Evolutionary conservation across 1,140 invertebrate species (phyloP), one percentile per base, ranked within the genome.

Genomic region (Drosophila hydei): DNA sequence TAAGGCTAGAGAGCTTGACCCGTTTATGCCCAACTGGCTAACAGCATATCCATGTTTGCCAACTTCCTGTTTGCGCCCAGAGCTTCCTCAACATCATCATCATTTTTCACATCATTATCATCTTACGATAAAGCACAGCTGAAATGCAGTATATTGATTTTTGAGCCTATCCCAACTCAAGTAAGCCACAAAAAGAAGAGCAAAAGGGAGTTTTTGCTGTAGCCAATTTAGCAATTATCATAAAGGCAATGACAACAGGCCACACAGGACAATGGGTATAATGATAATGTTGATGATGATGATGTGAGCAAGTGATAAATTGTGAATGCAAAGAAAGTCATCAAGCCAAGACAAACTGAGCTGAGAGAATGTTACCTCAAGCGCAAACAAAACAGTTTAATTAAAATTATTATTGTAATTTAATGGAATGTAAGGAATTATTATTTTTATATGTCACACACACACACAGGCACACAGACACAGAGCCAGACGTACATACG

Each of bases 351-450:
- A 40, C 38, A 40, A 14, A 14, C 23, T 25, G 38, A 19, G 47
- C 50, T 27, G 19, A 54, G 27, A 61, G 61, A 77, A 77, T 77
- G 64, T 64, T 78, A 83, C 64, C 64, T 83, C 55, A 79, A 63
- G 72, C 79, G 74, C 83, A 88, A 77, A 77, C 67, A 74, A 88
- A 83, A 83, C 83, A 89, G 84, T 87, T 87, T 87, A 87, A 87
- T 87, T 87, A 87, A 83, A 87, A 88, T 87, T 88, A 87, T 87
- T 87, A 87, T 87, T 88, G 83, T 87, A 88, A 87, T 88, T 87
- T 87, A 87, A 87, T 88, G 83, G 78, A 83, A 88, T 87, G 83
- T 79, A 59, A 88, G 84, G 83, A 79, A 87, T 88, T 87, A 83
- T 87, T 76, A 79, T 88, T 88, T 88, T 79, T 83, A 76, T 76